Conservation (phyloP, 2,797 vertebrate genomes). For the Rhynchonycteris naso region DNA sequence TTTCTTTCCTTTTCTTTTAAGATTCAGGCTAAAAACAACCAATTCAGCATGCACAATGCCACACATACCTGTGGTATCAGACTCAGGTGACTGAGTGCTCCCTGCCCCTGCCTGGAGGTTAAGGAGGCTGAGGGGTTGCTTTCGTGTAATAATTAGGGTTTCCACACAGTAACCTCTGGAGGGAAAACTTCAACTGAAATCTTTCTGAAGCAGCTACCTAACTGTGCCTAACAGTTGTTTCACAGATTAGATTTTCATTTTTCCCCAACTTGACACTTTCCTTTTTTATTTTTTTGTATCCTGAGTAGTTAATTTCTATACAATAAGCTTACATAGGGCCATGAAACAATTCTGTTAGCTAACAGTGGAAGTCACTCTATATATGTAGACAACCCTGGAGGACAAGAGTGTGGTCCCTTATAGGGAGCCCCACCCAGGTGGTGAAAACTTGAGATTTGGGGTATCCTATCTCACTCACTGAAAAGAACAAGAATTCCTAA, state of each 20-base stretch:
- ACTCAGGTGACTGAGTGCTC: neutral
- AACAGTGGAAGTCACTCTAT: neutral
- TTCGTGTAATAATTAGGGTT: neutral
- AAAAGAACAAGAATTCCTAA: constrained; percentile 1
- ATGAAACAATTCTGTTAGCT: neutral
- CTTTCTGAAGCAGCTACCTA: neutral
- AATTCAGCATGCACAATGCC: neutral
- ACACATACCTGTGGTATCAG: neutral
- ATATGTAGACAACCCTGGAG: neutral
- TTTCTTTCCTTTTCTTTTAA: neutral
- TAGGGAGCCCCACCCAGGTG: neutral
- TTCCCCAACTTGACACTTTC: neutral
- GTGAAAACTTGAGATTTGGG: neutral
- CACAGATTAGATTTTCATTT: neutral
- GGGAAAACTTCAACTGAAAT: neutral
- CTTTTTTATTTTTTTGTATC: neutral
- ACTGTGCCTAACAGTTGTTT: neutral
- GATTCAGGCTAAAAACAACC: neutral
- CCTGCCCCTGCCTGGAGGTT: neutral
- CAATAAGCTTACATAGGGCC: neutral
- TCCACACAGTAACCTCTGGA: neutral
- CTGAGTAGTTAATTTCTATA: neutral
- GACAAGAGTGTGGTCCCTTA: neutral
- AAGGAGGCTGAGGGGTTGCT: neutral
- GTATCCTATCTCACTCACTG: neutral